Base-by-base conservation (phyloP, 2,888 invertebrate genomes). In the Athalia circularis region DNA sequence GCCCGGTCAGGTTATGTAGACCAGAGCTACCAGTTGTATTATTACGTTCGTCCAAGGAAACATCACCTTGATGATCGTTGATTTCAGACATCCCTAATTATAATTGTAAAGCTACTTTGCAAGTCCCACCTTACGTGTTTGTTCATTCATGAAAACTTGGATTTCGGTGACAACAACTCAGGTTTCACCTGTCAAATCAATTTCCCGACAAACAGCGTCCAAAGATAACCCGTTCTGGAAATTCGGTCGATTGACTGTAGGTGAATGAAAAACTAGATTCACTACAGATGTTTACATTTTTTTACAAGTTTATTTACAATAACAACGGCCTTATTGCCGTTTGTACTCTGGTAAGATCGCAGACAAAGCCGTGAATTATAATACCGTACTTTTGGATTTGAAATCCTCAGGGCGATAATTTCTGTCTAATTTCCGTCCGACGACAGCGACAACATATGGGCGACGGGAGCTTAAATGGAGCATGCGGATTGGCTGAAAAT, bases 11-110 rank as follows among this genome's bases (percentile, higher is more conserved):
- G 70, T 65, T 72, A 64, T 72, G 64, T 47, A 61, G 29, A 4
- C 78, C 64, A 11, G 77, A 77, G 57, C 79, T 80, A 29, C 72
- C 77, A 78, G 13, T 79, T n/a, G 79, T 77, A 59, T 77, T 77
- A 5, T 64, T 79, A 13, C 65, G 79, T 45, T 75, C 70, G 59
- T 77, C 81, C 47, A 78, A 65, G 4, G 80, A 76, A 75, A 79
- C 45, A 72, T 81, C 78, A 52, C 80, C 83, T 47, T 72, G 57
- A 3, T 59, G 72, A 45, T 29, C 54, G n/a, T 68, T 68, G 5
- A 29, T 54, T 43, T 54, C 50, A 43, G 68, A 68, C 68, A 68
- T 68, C 7, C 6, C 54, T 3, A 1, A 54, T 4, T 6, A 5
- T 0, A 54, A 8, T 11, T 9, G 15, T 54, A 29, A 68, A 9